Evolutionary conservation across 1,140 invertebrate species (phyloP), one percentile per base, ranked within the genome.

Genomic region (Subanguina moxae): DNA sequence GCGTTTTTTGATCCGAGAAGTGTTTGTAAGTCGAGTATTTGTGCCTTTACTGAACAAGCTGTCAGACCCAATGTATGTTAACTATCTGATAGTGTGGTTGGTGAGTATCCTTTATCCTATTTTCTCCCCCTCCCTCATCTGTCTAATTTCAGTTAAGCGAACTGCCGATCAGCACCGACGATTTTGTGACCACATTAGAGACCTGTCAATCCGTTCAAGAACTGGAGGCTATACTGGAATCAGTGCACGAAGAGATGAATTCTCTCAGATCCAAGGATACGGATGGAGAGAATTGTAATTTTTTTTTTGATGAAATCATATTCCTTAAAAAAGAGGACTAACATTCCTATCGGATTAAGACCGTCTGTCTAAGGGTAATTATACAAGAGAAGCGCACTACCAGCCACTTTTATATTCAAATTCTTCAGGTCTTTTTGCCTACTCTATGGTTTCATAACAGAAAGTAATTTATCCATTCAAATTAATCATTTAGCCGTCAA

Each of bases 31-130:
- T 76, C 87, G 88, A 72, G 87, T 94, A 52, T 87, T 94, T 66
- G 85, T 88, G 71, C 91, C 92, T 5, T 83, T 92, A 3, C 86
- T 95, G 46, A 86, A 90, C 81, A 85, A 91, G 75, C 84, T 94
- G 58, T 91, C 91, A 30, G 91, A 95, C 85, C 92, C 93, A 65
- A 91, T 94, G 87, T 94, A 92, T 83, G 89, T 96, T 73, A 95
- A 95, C 86, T 90, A 92, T 85, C 87, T 88, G 62, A 89, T 93
- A 81, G 88, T 94, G 79, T 91, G 90, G 89, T 87, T 91, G 86
- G 91, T 93, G 84, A 88, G 88, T 66, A 21, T 19, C n/a, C 48
- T 5, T 38, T 70, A 11, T 7, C 17, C 25, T 52, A 62, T 71
- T 32, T 11, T 42, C 21, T 3, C 8, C 19, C 9, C 32, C 21